Evolutionary conservation across 2,797 vertebrate genomes (phyloP), one percentile per base, ranked within the genome.

Genomic region (Neosilurus mollespiculum): DNA sequence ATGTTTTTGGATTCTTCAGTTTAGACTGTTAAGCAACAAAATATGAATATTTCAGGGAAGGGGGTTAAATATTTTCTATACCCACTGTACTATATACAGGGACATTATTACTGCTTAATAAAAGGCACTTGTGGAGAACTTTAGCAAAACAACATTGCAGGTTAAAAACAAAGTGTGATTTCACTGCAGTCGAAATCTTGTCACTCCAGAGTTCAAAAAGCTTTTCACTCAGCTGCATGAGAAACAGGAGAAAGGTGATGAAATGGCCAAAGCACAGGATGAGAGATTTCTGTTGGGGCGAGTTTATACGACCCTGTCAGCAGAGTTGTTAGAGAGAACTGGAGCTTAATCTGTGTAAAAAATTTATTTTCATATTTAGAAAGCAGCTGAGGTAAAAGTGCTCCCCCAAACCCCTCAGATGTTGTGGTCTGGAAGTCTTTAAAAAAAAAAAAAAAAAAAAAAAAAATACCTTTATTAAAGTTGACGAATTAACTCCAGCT

Each of bases 401-500:
- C 43, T 3, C 30, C 43, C 43, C 43, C 4, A 43, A 43, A 43
- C 43, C 43, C 8, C 8, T 43, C 77, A 79, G 77, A 79, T 79
- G 77, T 79, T 79, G 77, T 54, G 77, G 77, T 54, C 66, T 65
- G 77, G 62, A 66, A 65, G 49, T 65, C 43, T 53, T 53, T 54
- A 53, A 26, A 3, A 4, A 4, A 14, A 59, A 77, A 77, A 61
- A 77, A 77, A 12, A n/a, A n/a, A n/a, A n/a, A 3, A 2, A 2
- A 14, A 59, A 77, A 77, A 61, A 53, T 16, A 12, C 16, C 77
- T 65, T 79, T 53, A 22, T 66, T 16, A 54, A 79, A 66, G 15
- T 78, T 53, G 61, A 51, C 51, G 61, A 78, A 78, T 78, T 53
- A 79, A 65, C 61, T 65, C 61, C 77, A 79, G 77, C 62, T 79